Conservation (phyloP, 2,888 invertebrate genomes). For the Schizotus pectinicornis region DNA sequence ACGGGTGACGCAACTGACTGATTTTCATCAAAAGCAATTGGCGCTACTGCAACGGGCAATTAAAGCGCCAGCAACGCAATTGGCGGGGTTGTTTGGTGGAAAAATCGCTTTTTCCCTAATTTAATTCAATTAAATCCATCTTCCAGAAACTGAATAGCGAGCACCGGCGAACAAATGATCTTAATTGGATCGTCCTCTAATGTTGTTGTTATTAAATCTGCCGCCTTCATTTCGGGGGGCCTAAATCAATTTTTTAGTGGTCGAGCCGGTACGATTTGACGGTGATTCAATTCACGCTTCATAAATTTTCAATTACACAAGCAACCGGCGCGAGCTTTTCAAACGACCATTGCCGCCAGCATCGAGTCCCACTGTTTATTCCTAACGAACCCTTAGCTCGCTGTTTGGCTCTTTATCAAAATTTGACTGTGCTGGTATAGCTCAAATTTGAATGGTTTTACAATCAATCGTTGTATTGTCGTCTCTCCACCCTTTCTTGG, state of each 20-base stretch:
- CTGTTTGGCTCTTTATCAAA: not conserved
- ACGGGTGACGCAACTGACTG: not conserved
- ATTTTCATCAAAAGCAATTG: too few species aligned
- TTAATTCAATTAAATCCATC: not conserved
- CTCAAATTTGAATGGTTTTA: too few species aligned
- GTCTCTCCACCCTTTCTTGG: too few species aligned
- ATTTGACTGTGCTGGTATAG: not conserved
- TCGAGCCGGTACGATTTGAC: constrained; percentile 10
- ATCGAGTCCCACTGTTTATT: not conserved
- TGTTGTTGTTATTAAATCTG: not conserved
- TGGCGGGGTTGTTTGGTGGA: too few species aligned
- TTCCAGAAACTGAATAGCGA: not conserved
- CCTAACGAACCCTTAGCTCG: not conserved
- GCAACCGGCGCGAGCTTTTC: not conserved
- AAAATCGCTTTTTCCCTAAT: not conserved
- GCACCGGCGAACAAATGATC: not conserved
- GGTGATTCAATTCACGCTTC: constrained; percentile 21
- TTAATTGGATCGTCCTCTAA: not conserved
- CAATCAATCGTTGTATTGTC: too few species aligned
- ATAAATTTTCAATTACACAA: constrained; percentile 22
- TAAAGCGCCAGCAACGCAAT: not conserved
- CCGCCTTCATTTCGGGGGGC: not conserved
- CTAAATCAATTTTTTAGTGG: constrained; percentile 12
- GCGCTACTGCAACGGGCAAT: not conserved
- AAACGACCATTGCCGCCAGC: not conserved